Base-by-base conservation (phyloP, 2,888 invertebrate genomes). In the Hirtodrosophila histrioides region DNA sequence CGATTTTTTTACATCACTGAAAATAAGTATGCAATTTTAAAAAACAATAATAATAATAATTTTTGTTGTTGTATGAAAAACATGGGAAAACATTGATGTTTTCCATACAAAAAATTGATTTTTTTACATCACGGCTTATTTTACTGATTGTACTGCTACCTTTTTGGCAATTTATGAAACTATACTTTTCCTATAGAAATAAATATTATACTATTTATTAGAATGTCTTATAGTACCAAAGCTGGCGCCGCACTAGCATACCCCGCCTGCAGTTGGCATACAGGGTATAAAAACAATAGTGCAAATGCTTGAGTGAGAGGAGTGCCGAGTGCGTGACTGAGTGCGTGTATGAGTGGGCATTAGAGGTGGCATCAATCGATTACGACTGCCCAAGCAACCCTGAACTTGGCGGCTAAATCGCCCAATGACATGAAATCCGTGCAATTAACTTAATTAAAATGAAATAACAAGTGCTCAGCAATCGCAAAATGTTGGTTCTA, bases 391-490 rank as follows among this genome's bases (percentile, higher is more conserved):
- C 10, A 48, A 44, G 43, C 83, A 67, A 70, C 82, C 76, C 83
- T 58, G 17, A 17, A 17, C 17, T 17, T 17, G 1, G 17, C 45
- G 33, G 37, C 51, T 60, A 63, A 70, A 77, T 82, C 64, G 77
- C 62, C 51, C 69, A 67, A 73, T 79, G 83, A 85, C 79, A 85
- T 50, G 78, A 70, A 88, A 88, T 86, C 86, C 76, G 60, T 82
- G 80, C 89, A 90, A 91, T 91, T 91, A 90, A 89, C 85, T 90
- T 90, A 91, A 91, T 91, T 91, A 90, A 91, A 90, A 85, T 77
- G 82, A 75, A 89, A 89, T 90, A 90, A 90, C 90, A 90, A 88
- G 80, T 88, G 85, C 77, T 88, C 74, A 53, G 60, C 67, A 66
- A 66, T 68, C 63, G 68, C 62, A 46, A 64, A 55, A 53, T 62